These are phyloP conservation scores for Prorops nasuta DNA, from an alignment of 1,140 invertebrate species.

Conservation along the genomic window DNA sequence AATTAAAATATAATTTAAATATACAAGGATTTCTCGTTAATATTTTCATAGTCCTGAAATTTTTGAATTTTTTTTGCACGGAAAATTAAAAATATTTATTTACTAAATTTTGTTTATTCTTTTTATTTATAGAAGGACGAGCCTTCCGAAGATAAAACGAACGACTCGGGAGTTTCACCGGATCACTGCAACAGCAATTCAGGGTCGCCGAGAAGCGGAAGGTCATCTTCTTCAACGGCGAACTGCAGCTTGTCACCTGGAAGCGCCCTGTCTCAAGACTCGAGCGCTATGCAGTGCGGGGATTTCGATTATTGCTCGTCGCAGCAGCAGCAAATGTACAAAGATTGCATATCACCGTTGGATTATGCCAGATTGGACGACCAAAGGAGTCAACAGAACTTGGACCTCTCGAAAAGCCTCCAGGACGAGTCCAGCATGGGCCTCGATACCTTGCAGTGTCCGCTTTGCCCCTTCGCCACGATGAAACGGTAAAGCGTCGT, in stretches of 20 bases:
- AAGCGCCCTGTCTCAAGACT: constrained; percentile 23
- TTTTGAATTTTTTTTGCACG: background rate
- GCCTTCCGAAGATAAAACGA: constrained; percentile 24
- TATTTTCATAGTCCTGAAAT: too few species aligned
- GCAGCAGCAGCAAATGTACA: constrained; percentile 19
- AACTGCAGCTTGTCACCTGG: constrained; percentile 29
- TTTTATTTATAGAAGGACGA: constrained; percentile 29
- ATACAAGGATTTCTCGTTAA: too few species aligned
- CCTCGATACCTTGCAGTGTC: constrained; percentile 26
- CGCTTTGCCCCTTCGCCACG: constrained; percentile 23
- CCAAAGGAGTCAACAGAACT: background rate
- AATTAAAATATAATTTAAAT: too few species aligned
- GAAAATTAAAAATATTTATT: background rate
- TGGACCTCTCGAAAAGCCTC: constrained; percentile 12
- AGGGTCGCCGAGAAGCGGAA: constrained; percentile 24
- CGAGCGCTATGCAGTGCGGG: constrained; percentile 14
- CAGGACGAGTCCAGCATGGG: constrained; percentile 1
- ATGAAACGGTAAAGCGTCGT: constrained; percentile 34
- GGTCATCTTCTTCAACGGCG: constrained; percentile 20
- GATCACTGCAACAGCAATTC: constrained; percentile 33
- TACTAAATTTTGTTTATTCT: background rate
- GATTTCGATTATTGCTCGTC: constrained; percentile 19
- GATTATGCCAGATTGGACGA: background rate
- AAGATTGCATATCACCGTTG: constrained; percentile 11
- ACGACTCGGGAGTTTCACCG: constrained; percentile 35